Conservation (phyloP, 2,797 vertebrate genomes). For the Oreonectes daqikongensis region DNA sequence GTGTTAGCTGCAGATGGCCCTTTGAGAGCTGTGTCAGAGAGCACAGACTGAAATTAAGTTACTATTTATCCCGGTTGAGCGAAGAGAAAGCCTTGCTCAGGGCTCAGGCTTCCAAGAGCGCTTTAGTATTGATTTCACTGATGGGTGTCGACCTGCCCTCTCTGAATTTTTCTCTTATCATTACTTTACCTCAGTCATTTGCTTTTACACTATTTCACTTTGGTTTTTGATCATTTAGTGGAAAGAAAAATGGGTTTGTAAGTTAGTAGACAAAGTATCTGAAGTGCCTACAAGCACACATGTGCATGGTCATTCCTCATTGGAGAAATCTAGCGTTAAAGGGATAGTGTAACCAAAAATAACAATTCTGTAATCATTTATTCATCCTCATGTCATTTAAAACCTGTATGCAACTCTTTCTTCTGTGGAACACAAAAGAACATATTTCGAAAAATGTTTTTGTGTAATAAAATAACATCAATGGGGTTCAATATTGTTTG, state of each 20-base stretch:
- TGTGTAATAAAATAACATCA: no score
- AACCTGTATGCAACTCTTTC: no score
- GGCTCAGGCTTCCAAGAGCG: conserved; percentile 79
- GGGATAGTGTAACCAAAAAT: no score
- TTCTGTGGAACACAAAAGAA: no score
- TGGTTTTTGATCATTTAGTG: background rate
- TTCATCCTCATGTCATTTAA: no score
- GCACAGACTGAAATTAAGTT: conserved; percentile 83
- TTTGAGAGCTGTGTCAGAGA: conserved; percentile 80
- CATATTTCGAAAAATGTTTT: no score
- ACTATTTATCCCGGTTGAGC: conserved; percentile 83
- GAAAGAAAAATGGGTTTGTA: background rate
- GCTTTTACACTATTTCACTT: background rate
- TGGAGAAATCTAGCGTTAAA: background rate
- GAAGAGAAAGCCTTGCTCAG: conserved; percentile 79
- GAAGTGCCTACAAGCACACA: background rate
- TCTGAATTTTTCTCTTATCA: conserved; percentile 68
- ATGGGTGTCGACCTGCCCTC: conserved; percentile 72
- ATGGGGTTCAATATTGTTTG: no score
- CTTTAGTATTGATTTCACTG: conserved; percentile 86
- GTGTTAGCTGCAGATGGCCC: conserved; percentile 58
- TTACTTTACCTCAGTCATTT: conserved; percentile 20
- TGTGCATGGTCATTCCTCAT: background rate
- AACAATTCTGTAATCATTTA: no score
- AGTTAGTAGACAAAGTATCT: background rate